Base-by-base conservation (phyloP, 2,113 vertebrate species). In the Numida meleagris region DNA sequence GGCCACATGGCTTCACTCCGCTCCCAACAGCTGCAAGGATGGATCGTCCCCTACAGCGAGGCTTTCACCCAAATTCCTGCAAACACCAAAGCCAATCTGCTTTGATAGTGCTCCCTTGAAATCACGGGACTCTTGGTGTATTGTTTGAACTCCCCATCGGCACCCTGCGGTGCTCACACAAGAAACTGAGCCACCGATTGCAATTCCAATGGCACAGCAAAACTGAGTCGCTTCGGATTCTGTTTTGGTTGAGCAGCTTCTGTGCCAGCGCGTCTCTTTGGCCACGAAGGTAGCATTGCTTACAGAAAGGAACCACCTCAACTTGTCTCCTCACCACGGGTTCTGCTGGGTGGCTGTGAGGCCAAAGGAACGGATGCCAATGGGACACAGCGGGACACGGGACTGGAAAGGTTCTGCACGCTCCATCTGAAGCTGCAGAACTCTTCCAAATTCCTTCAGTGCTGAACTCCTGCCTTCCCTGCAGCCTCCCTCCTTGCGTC, bases 191-290 rank as follows among this genome's bases (percentile, higher is more conserved):
- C 76, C 59, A 4, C 24, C 17, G 6, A 5, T 23, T 15, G 12
- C 5, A 8, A 38, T 7, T 23, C 5, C 53, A 8, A 68, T 2
- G 43, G 61, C 29, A 43, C 18, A 15, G 78, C 57, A 38, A 14
- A 19, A 10, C 10, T 0, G 31, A 25, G 40, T 0, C 0, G 7
- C 63, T 50, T 10, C 25, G 0, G 3, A 3, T 29, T 2, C 1
- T 5, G 46, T 4, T 65, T 31, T 63, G 85, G 82, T 16, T 1
- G 51, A 23, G 68, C 4, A 78, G 81, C 76, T 57, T 8, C 67
- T 12, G 75, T 8, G 8, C 34, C 63, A 15, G 45, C 1, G 4
- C 0, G 10, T 9, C 42, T 73, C 89, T 63, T 21, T 73, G 81
- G 85, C 88, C 46, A 2, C 2, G 3, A 19, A 3, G 53, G 71